Evolutionary conservation across 2,113 vertebrate species (phyloP), one percentile per base, ranked within the genome.

Genomic region (Lycocorax pyrrhopterus): DNA sequence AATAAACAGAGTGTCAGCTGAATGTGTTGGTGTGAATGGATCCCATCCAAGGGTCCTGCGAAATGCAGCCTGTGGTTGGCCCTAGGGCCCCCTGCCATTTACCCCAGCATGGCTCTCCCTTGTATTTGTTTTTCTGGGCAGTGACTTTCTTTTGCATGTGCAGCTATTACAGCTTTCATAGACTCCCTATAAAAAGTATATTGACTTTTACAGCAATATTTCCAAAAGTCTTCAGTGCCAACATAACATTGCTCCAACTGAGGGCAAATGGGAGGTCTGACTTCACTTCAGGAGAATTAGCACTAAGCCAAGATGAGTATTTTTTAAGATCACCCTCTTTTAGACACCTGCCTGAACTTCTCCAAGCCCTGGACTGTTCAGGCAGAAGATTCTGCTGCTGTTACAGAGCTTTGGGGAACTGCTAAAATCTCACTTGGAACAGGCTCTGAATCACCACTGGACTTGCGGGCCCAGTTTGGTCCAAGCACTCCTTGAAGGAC

Each of bases 101-200:
- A 66, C 30, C 92, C 55, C 88, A 89, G 92, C 88, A 51, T 86
- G 79, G 52, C 60, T 94, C 72, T 94, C 88, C 62, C 49, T 53
- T 81, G 79, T 56, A 49, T 90, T 94, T 96, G 83, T 96, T 97
- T 97, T 93, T 95, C 83, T 94, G 88, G 90, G 93, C 96, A 96
- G 52, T 3, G 29, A 55, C 30, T 89, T 94, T 58, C 88, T 82
- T 93, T 63, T 58, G 88, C 93, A 60, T 89, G 72, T 81, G 93
- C 75, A 75, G 79, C 80, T 88, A 90, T 92, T 90, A 92, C 3
- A 64, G 73, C 56, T 92, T 93, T 93, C 93, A 88, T 78, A 92
- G 83, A 87, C 86, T 94, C 44, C 73, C 62, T 78, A 8, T 96
- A 91, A 96, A 96, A 96, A 76, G 49, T 73, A 16, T 64, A 84